Base-by-base conservation (phyloP, 1,140 invertebrate genomes). In the Bombus ignitus region DNA sequence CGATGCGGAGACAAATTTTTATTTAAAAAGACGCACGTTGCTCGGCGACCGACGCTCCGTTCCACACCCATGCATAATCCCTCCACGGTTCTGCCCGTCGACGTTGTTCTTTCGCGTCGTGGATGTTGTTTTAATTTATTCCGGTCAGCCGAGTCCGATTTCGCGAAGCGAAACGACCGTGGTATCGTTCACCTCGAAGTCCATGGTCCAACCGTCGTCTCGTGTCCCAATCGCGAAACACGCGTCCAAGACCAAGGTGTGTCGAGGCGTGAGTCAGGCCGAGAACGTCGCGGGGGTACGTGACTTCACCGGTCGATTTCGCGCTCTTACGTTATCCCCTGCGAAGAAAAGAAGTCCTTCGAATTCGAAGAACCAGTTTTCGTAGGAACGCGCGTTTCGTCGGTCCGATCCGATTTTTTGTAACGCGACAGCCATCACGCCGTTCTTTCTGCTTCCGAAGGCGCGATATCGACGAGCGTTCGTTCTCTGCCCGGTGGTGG, bases 11-110 rank as follows among this genome's bases (percentile, higher is more conserved):
- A 71, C 18, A 32, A 9, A 15, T 62, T 84, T 75, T 87, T 84
- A 75, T 88, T 88, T 79, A 18, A 62, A 87, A 78, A n/a, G 53
- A 79, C 73, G 76, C 47, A 5, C 37, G n/a, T 22, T 0, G 47
- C 15, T 47, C 44, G 44, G 44, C 44, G 44, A 47, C 0, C 44
- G 42, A 0, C 42, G 42, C 42, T 42, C 10, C 10, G 42, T 42
- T 42, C 42, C 12, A 42, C 12, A 42, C 28, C 13, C 32, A 12
- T 18, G n/a, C n/a, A 12, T 32, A 8, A 35, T 8, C 28, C 8
- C 37, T 79, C n/a, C 18, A 1, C 15, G 5, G 8, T 68, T 68
- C 35, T 6, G 10, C n/a, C 32, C 35, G 32, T 18, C 2, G 0
- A 6, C 15, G 6, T 81, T 42, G 5, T 28, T 44, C 15, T 6